Evolutionary conservation across 2,888 invertebrate genomes (phyloP).

Genomic region (Metalampra italica): DNA sequence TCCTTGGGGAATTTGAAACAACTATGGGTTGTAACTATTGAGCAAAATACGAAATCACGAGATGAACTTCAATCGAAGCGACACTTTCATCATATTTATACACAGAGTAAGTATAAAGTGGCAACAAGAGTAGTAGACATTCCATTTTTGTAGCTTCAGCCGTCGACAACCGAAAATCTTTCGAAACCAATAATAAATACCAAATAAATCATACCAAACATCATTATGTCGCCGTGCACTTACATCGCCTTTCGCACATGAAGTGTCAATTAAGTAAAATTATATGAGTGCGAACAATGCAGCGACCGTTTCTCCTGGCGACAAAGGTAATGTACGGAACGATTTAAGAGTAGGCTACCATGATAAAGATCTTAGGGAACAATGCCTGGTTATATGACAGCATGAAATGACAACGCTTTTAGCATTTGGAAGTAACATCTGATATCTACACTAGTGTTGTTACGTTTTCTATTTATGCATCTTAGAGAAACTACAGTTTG

Average conservation of each 20-base stretch:
- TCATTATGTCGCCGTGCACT: conserved; percentile 7
- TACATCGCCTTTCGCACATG: conserved; percentile 23
- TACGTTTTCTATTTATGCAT: no score
- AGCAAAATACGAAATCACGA: no score
- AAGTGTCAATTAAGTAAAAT: conserved; percentile 42
- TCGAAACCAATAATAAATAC: conserved; percentile 2
- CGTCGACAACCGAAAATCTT: not conserved
- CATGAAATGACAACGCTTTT: conserved; percentile 4
- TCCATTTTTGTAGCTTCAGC: no score
- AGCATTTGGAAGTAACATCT: not conserved
- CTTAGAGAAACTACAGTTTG: no score
- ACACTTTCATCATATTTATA: no score
- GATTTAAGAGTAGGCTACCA: conserved; percentile 36
- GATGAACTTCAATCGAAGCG: no score
- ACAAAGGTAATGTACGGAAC: conserved; percentile 6
- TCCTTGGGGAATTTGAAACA: no score
- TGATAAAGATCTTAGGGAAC: conserved; percentile 36
- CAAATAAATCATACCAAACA: conserved; percentile 9
- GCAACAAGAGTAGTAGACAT: no score
- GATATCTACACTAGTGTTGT: not conserved
- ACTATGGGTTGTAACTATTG: no score
- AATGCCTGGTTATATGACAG: conserved; percentile 22
- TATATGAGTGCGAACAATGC: conserved; percentile 35
- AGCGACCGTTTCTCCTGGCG: conserved; percentile 12
- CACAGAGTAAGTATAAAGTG: no score